A percentile compares a stretch with the other conserved stretches of the same genome.
These are phyloP conservation scores for Dendrocincla tyrannina DNA, from an alignment of 2,797 vertebrate genomes.

Conservation along the genomic window DNA sequence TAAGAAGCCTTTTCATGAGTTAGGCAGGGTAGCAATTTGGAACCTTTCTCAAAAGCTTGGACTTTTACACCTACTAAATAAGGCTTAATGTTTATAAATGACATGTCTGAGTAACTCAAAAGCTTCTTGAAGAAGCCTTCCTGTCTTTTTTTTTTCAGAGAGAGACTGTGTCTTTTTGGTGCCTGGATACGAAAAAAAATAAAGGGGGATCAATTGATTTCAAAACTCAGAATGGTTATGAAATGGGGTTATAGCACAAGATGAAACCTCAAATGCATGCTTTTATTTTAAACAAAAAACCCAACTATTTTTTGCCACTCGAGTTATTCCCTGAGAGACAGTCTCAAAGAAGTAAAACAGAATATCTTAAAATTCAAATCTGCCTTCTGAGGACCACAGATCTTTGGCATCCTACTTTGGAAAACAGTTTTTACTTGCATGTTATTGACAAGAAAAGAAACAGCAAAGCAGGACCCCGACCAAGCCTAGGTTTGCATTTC, in stretches of 20 bases:
- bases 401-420: neutral
- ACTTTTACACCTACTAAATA: slow-evolving; percentile 26
- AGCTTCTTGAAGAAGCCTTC: neutral
- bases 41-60: slow-evolving; percentile 40
- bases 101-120: neutral
- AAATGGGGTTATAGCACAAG: neutral
- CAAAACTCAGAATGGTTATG: neutral
- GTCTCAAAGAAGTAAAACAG: neutral
- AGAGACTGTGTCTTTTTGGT: neutral
- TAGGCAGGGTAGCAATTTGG: slow-evolving; percentile 22
- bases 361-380: neutral
- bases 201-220: neutral
- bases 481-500: neutral
- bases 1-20: slow-evolving; percentile 13
- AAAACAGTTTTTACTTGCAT: neutral
- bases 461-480: neutral
- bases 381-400: neutral
- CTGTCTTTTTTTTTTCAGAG: neutral
- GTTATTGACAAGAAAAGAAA: fast-evolving
- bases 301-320: neutral
- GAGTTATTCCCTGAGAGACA: neutral
- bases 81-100: slow-evolving; percentile 16
- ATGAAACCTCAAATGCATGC: neutral
- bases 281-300: neutral
- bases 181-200: neutral